Base-by-base conservation (phyloP, 1,140 invertebrate species). In the Habropoda laboriosa region DNA sequence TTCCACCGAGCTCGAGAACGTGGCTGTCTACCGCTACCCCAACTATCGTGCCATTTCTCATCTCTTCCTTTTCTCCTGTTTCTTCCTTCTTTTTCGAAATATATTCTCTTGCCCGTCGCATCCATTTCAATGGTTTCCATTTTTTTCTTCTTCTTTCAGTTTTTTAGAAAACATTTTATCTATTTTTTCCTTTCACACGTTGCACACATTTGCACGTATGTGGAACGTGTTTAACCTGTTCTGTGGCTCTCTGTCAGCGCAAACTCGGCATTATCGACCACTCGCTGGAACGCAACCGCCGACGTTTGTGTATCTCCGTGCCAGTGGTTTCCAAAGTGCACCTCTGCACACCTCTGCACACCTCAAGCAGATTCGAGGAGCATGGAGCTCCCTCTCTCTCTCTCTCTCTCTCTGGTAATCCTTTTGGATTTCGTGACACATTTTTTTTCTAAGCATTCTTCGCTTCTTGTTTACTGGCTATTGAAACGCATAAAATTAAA, bases 201-300 rank as follows among this genome's bases (percentile, higher is more conserved):
- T n/a, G 7, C 18, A 55, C 3, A 35, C 3, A 12, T 53, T 7
- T 12, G 53, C n/a, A 58, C 0, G 10, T 45, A 30, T 35, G 51
- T 35, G 2, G 38, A 55, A 75, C 58, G 38, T 66, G 30, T 70
- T 70, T 70, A 77, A 77, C 32, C 21, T 21, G 6, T 10, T 27
- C 40, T n/a, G 55, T 60, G 68, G 16, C n/a, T 49, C 53, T 63
- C 70, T 57, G 49, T 89, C 66, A 79, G 90, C 90, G 90, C 90
- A 91, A 91, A 90, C 90, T 81, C 90, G 70, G 74, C 86, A 68
- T 87, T 91, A 91, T 91, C 90, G 90, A 91, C 86, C 88, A 75
- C 82, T 51, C 76, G 76, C 27, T 42, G 61, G 53, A 38, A 60
- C 67, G 47, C 40, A 55, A 66, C 70, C 64, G 16, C 47, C 64